phyloP scores from a whole-genome alignment of 2,888 invertebrate species.

The Megalurothrips usitatus region DNA sequence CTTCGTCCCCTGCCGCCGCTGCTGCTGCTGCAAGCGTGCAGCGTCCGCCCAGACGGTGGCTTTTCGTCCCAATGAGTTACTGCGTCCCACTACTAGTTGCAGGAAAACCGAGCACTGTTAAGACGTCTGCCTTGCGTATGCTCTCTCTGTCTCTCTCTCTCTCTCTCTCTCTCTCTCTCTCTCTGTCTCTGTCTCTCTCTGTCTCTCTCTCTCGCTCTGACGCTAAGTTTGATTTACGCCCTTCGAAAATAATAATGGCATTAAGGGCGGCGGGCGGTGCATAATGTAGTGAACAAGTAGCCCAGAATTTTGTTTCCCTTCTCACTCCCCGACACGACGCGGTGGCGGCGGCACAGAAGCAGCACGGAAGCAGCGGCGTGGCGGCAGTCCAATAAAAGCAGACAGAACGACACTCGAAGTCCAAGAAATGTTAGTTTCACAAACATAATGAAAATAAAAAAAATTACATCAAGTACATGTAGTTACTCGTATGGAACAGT shows the following conservation, averaged over 20 bases:
- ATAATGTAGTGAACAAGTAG: neutral
- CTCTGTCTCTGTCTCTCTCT: no score
- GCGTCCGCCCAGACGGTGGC: neutral
- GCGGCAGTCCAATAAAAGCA: no score
- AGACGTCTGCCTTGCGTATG: neutral
- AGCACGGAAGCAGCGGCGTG: no score
- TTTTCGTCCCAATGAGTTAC: slow-evolving; percentile 14
- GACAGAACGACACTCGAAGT: no score
- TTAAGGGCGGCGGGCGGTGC: no score
- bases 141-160: neutral
- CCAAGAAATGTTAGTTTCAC: no score
- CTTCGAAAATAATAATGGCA: neutral
- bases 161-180: no score
- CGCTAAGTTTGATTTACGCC: slow-evolving; percentile 24
- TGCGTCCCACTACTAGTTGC: neutral
- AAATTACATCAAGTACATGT: no score
- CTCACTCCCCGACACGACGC: no score
- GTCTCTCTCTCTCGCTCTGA: neutral
- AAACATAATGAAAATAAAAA: no score
- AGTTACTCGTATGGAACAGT: no score
- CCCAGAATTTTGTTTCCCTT: neutral
- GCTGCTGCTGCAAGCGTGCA: neutral
- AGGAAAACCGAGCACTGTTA: neutral
- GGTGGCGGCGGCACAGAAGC: no score
- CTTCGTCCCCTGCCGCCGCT: neutral